Evolutionary conservation across 2,113 vertebrate species (phyloP), one percentile per base, ranked within the genome.

Genomic region (Syngnathus floridae): DNA sequence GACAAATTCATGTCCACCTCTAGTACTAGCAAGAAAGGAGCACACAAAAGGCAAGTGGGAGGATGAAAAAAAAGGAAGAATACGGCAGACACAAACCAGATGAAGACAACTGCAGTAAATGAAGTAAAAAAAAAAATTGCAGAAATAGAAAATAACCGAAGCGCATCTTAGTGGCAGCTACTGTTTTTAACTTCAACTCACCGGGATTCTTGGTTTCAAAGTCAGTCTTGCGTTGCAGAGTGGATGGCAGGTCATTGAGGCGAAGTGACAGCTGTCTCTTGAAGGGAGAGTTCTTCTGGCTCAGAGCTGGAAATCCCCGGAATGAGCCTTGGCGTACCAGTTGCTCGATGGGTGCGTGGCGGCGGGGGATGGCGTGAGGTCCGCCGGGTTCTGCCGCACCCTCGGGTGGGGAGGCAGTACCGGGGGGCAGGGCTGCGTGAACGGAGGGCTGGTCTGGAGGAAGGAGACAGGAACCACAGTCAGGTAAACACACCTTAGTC

Each of bases 261-360:
- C 94, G 88, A 10, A 96, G 89, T 9, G 94, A 96, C 80, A 96
- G 92, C 86, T 96, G 95, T 37, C 94, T 87, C 82, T 96, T 96
- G 81, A 96, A 96, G 10, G 95, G 95, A 0, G 95, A 96, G 85
- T 95, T 95, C 82, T 94, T 95, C 91, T 93, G 92, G 82, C 94
- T 95, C 46, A 96, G 92, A 0, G 93, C 91, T 0, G 95, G 95
- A 74, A 96, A 96, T 16, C 95, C 95, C 0, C 95, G 88, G 82
- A 96, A 96, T 2, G 94, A 96, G 45, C 95, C 95, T 67, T 96
- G 95, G 4, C 94, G 91, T 56, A 95, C 94, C 78, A 96, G 88
- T 91, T 96, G 94, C 73, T 96, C 94, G 38, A 96, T 87, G 35
- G 94, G 94, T 1, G 94, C 94, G 0, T 95, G 94, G 65, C 94